Evolutionary conservation across 2,797 vertebrate species (phyloP), one percentile per base, ranked within the genome.

Genomic region (Aotus griseimembra): DNA sequence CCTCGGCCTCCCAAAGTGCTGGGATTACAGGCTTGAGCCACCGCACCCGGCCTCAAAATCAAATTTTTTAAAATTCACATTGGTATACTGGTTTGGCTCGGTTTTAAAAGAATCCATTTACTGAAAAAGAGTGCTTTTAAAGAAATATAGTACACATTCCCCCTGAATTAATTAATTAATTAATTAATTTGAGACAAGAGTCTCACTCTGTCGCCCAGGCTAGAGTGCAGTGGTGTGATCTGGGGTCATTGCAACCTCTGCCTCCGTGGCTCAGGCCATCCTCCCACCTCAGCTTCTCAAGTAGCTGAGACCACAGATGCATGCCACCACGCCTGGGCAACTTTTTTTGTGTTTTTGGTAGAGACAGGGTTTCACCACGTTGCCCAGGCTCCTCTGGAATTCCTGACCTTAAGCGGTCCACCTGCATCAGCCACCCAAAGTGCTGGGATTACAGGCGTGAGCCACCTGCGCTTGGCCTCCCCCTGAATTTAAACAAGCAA

Each of bases 51-150:
- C 36, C 36, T 96, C 88, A 92, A 92, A 88, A 88, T 95, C 55
- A 26, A 97, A 26, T 30, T 57, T 84, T 98, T 67, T 4, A 93
- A 67, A 96, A 96, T 93, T 87, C 70, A 96, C 72, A 93, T 67
- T 79, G 96, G 17, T 22, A 82, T 57, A 92, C 20, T 79, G 90
- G 28, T 76, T 94, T 93, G 36, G 84, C 76, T 95, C 96, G 88
- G 85, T 52, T 97, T 81, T 80, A 13, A 82, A 87, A 81, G 0
- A 73, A 77, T 93, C n/a, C 75, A 90, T 93, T 90, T 90, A 13
- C 24, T 61, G 76, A 17, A 81, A 94, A 90, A 96, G 94, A 95
- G 44, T 93, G 36, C 50, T 96, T 84, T 46, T 91, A 72, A 86
- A 70, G 44, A 95, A 93, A 91, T 83, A 88, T 85, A 19, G 39